Conservation (phyloP, 2,888 invertebrate genomes). For the Teinopalpus imperialis region DNA sequence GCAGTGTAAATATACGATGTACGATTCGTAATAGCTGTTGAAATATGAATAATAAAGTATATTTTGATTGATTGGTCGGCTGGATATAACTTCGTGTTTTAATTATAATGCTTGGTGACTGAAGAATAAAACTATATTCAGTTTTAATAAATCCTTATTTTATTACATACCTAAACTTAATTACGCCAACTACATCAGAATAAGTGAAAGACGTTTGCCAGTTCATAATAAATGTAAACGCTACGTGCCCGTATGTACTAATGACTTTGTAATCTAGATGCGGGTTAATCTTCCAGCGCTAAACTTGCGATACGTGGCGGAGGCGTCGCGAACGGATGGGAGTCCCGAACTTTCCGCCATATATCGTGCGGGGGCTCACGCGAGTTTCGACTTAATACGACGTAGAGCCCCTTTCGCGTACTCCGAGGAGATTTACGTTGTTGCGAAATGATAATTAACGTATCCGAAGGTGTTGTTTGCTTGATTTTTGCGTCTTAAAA, state of each 20-base stretch:
- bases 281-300: constrained; percentile 26
- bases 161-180: too few species aligned
- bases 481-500: too few species aligned
- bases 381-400: constrained; percentile 15
- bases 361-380: constrained; percentile 39
- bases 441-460: constrained; percentile 16
- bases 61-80: too few species aligned
- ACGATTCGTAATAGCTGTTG: too few species aligned
- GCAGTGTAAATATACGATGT: too few species aligned
- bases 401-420: constrained; percentile 7
- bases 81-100: too few species aligned
- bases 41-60: too few species aligned
- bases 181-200: too few species aligned
- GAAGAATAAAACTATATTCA: too few species aligned
- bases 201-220: too few species aligned
- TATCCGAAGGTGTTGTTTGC: not conserved
- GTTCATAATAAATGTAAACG: constrained; percentile 7
- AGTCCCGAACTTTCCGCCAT: constrained; percentile 40
- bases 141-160: too few species aligned
- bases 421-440: constrained; percentile 10
- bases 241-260: constrained; percentile 17
- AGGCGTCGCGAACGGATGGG: constrained; percentile 26
- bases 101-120: too few species aligned
- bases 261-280: constrained; percentile 17
- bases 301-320: constrained; percentile 27